A percentile compares a stretch with the other conserved stretches of the same genome.
phyloP scores from a whole-genome alignment of 2,888 invertebrate species.

The Punctoribates punctum region DNA sequence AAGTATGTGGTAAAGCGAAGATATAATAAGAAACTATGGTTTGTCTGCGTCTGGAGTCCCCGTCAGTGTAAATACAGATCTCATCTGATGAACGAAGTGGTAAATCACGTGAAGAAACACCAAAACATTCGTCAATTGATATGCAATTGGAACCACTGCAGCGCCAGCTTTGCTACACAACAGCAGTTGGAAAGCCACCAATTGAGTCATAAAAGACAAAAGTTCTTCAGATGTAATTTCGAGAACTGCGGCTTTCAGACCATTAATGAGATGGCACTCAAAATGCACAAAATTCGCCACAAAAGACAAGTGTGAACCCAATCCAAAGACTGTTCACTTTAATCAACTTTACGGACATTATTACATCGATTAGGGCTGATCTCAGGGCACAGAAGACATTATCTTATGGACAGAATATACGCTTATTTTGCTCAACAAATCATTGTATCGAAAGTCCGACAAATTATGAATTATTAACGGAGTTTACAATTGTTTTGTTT shows the following conservation, averaged over 20 bases:
- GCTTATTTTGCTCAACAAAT: too few species aligned
- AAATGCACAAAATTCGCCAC: slow-evolving; percentile 16
- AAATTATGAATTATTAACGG: too few species aligned
- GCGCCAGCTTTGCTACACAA: not conserved
- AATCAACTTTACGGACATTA: too few species aligned
- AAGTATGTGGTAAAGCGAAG: not conserved
- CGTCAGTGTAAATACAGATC: slow-evolving; percentile 18
- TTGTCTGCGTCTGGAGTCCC: slow-evolving; percentile 12
- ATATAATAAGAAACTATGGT: slow-evolving; percentile 18
- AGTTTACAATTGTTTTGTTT: too few species aligned
- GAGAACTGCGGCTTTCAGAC: not conserved
- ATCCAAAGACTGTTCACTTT: not conserved
- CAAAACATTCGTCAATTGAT: not conserved
- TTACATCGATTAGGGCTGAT: too few species aligned
- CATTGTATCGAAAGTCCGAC: too few species aligned
- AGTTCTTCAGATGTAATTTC: slow-evolving; percentile 17
- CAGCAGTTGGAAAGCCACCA: not conserved
- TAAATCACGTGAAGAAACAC: slow-evolving; percentile 17
- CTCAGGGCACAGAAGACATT: too few species aligned
- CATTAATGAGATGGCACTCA: not conserved
- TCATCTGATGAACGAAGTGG: not conserved
- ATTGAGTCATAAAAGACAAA: not conserved
- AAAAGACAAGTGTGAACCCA: not conserved
- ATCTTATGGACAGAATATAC: too few species aligned
- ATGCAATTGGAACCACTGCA: slow-evolving; percentile 2